Percentiles rank a stretch among this genome's conserved stretches.
phyloP scores from a whole-genome alignment of 2,888 invertebrate genomes.

The Xestia ashworthii region DNA sequence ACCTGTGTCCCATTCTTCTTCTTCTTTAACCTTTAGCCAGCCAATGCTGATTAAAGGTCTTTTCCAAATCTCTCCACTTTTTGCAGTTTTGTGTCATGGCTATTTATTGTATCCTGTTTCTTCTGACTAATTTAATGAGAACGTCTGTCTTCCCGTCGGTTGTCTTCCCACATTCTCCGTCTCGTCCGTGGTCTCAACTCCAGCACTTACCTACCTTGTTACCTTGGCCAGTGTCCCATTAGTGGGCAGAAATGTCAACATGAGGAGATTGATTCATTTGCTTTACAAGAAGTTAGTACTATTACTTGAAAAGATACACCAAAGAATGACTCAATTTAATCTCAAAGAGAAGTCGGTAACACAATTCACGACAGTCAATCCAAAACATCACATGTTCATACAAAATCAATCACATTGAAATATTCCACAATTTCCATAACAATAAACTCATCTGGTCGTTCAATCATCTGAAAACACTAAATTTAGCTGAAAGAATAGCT shows the following conservation, averaged over 20 bases:
- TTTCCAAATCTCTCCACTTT: background rate
- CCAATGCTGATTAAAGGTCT: background rate
- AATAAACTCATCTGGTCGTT: constrained; percentile 42
- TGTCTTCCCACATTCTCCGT: background rate
- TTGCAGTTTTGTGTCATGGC: background rate
- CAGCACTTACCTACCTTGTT: background rate
- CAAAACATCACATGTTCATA: constrained; percentile 1
- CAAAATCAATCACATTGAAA: constrained; percentile 1
- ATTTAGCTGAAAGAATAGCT: constrained; percentile 55
- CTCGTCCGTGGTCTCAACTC: background rate
- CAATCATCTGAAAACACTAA: constrained; percentile 53
- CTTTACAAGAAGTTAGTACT: too few relatives aligned
- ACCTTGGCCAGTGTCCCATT: background rate
- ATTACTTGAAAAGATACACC: background rate
- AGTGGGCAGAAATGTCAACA: background rate
- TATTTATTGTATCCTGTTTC: background rate
- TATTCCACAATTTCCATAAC: constrained; percentile 40
- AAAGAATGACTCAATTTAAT: background rate
- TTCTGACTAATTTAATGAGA: background rate
- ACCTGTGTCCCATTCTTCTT: background rate
- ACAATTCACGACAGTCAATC: background rate
- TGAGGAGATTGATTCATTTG: background rate
- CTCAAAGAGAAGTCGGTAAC: background rate
- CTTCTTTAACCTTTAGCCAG: background rate
- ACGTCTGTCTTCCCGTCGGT: background rate